A percentile compares a stretch with the other conserved stretches of the same genome.
Conservation (phyloP, 2,888 invertebrate genomes). For the Hoplodrina ambigua region DNA sequence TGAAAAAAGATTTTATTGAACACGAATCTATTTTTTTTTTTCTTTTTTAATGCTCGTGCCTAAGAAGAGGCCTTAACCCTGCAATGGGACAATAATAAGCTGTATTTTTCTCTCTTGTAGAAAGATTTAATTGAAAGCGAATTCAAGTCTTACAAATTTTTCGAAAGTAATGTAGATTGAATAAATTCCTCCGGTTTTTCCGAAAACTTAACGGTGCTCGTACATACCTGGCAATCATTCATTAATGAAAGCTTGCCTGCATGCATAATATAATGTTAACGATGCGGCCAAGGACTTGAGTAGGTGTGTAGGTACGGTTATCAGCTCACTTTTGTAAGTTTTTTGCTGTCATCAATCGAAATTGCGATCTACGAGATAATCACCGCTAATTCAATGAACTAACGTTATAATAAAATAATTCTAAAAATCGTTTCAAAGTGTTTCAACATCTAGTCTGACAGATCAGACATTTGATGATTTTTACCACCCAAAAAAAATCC, state of each 20-base stretch:
- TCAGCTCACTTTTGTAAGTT: background rate
- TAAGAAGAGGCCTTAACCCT: too few relatives aligned
- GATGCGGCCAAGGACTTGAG: background rate
- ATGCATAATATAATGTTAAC: constrained; percentile 7
- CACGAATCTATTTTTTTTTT: too few relatives aligned
- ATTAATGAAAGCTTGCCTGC: constrained; percentile 10
- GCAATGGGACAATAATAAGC: too few relatives aligned
- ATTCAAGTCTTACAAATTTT: too few relatives aligned
- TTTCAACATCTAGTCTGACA: background rate
- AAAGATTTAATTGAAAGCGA: too few relatives aligned
- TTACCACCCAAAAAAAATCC: too few relatives aligned
- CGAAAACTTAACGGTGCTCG: background rate
- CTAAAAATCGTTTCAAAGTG: background rate
- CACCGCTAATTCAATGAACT: background rate
- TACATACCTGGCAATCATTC: constrained; percentile 10
- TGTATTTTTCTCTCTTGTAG: too few relatives aligned
- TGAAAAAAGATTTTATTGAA: too few relatives aligned
- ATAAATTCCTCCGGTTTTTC: background rate
- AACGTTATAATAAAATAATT: background rate
- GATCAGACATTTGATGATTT: too few relatives aligned
- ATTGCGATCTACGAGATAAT: constrained; percentile 27
- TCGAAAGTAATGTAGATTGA: background rate
- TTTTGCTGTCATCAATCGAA: constrained; percentile 24
- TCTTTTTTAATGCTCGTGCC: too few relatives aligned
- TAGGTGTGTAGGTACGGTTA: too few relatives aligned